Evolutionary conservation across 2,888 invertebrate species (phyloP), one percentile per base, ranked within the genome.

Genomic region (Tanytarsus gracilentus): DNA sequence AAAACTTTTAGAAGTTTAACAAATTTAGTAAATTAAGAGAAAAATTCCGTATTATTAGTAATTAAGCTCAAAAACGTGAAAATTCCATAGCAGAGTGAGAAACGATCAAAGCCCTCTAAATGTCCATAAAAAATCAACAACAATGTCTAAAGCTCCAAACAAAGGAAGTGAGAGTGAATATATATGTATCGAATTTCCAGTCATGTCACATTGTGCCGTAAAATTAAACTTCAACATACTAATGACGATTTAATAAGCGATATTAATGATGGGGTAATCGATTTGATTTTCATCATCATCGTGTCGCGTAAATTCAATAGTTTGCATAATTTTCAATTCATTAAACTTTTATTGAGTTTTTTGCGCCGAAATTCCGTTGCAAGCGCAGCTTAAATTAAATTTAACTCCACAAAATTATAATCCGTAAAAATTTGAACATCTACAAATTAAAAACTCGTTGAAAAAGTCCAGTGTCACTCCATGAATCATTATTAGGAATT

Each of bases 401-500:
- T 36, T 36, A 36, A 36, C 16, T 36, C 14, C 36, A 11, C n/a
- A 16, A 4, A 16, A 36, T 36, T 36, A 36, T 36, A 14, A 14
- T 36, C 16, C 16, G 16, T 36, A 36, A 11, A 36, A 36, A 8
- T 3, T 30, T 2, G n/a, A 16, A 33, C 33, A 33, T 49, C 49
- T 14, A 11, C 6, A 39, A 39, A 39, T 11, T 18, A 44, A 18
- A 18, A 3, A 44, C n/a, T 53, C 53, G 53, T n/a, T n/a, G n/a
- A n/a, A n/a, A 53, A 21, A 36, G 36, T 53, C 29, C 53, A 53
- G 53, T 53, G 53, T 53, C 53, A 25, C 53, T 18, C 21, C 9
- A 21, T 44, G 18, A 44, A 18, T 44, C 11, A 18, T 44, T 44
- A 14, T 11, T 40, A 40, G 8, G 23, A 44, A 1, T 16, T 44